Evolutionary conservation across 2,888 invertebrate species (phyloP), one percentile per base, ranked within the genome.

Genomic region (Agrochola circellaris): DNA sequence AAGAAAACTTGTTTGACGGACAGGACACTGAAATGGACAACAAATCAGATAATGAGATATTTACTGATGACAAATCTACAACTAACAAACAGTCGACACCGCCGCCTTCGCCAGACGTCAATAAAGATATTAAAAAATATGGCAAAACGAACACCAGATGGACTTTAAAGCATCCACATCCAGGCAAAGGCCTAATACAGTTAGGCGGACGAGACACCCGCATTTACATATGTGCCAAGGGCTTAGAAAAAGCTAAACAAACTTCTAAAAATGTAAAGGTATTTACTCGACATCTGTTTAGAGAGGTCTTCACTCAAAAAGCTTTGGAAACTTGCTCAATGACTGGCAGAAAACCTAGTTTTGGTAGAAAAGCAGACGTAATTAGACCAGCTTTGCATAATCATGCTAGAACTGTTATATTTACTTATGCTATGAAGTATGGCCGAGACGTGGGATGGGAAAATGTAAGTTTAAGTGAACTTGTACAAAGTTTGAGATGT

Each of bases 251-350:
- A 1, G 45, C 45, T 15, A 79, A 80, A 54, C 0, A 13, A 15
- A n/a, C 5, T 8, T n/a, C 45, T n/a, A 42, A 8, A 13, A 23
- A 17, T 45, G 30, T 73, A 7, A 73, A 54, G 15, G 4, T 26
- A 15, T 80, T 79, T 20, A 54, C 81, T 0, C 58, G 81, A 60
- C 2, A 20, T 1, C 65, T 79, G 0, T 60, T 23, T 26, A 54
- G 4, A n/a, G 78, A 60, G 23, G 65, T 45, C 1, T 79, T 79
- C 15, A 80, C 65, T 60, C 0, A 15, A 8, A n/a, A 71, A 70
- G 77, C 77, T 1, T 64, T 79, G 38, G 3, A 26, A 1, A 70
- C 54, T 5, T 79, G 77, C 4, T 54, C 79, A 0, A 79, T 77
- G 77, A 48, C 26, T 5, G 77, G 79, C 0, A n/a, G 11, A 0